Percentiles rank a stretch among this genome's conserved stretches.
These are phyloP conservation scores for Halcyon senegalensis DNA, from an alignment of 2,113 vertebrate genomes.

Conservation along the genomic window DNA sequence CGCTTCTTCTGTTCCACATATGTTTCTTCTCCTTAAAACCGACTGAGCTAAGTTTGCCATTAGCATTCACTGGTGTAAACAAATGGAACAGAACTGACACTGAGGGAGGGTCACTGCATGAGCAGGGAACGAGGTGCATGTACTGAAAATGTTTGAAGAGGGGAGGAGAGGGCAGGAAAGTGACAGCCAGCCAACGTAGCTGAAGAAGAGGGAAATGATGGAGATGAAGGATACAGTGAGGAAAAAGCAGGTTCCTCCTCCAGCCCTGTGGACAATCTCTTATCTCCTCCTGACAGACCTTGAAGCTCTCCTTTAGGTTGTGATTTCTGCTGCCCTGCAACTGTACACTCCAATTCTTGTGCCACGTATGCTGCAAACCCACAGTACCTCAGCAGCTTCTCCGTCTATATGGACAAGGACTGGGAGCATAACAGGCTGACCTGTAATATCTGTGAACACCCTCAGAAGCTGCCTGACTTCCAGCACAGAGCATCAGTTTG, in stretches of 20 bases:
- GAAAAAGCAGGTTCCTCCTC: not conserved
- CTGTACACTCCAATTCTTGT: not conserved
- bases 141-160: not conserved
- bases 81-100: not conserved
- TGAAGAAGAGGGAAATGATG: not conserved
- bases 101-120: not conserved
- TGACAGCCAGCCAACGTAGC: not conserved
- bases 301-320: not conserved
- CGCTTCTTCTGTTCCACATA: not conserved
- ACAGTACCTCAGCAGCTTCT: not conserved
- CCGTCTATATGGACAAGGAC: not conserved
- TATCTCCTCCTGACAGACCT: not conserved
- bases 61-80: not conserved
- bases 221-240: not conserved
- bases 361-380: not conserved
- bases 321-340: not conserved
- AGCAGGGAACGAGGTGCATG: not conserved
- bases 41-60: not conserved
- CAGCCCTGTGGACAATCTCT: not conserved
- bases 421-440: not conserved
- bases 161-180: not conserved
- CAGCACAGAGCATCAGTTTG: not conserved
- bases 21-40: not conserved
- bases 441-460: not conserved
- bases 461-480: not conserved